These are phyloP conservation scores for Leptinotarsa defecta DNA, from an alignment of 1,140 invertebrate genomes.

Conservation along the genomic window DNA sequence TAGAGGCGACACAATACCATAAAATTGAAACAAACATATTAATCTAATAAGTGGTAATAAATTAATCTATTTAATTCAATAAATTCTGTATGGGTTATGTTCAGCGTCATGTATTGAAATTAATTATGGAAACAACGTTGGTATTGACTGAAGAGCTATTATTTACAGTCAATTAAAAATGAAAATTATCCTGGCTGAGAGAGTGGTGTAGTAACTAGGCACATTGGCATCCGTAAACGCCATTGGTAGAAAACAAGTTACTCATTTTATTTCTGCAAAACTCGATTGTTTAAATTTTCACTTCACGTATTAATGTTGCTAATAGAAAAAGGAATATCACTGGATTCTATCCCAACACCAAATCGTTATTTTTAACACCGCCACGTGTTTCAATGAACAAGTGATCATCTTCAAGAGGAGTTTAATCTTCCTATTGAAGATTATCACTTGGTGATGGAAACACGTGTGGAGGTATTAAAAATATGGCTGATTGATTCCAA, in stretches of 20 bases:
- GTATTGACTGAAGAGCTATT: slow-evolving; percentile 23
- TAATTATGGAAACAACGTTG: slow-evolving; percentile 18
- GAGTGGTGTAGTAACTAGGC: neutral
- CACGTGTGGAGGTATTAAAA: too few species aligned
- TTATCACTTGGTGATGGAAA: too few species aligned
- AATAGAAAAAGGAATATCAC: too few species aligned
- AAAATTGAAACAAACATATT: slow-evolving; percentile 13
- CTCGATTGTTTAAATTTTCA: too few species aligned
- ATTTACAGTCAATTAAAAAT: slow-evolving; percentile 33
- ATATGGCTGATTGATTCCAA: too few species aligned
- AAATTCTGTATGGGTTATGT: slow-evolving; percentile 9
- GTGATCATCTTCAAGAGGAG: too few species aligned
- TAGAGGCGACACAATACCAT: neutral
- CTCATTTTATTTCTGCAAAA: too few species aligned
- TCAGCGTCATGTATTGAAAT: slow-evolving; percentile 18
- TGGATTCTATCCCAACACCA: too few species aligned
- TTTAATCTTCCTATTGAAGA: too few species aligned
- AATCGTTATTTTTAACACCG: too few species aligned
- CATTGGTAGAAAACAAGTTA: neutral
- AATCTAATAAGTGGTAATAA: slow-evolving; percentile 2
- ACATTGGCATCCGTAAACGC: neutral
- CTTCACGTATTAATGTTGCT: too few species aligned
- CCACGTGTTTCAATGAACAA: too few species aligned
- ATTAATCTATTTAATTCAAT: slow-evolving; percentile 15
- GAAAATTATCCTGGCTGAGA: slow-evolving; percentile 26